Evolutionary conservation across 2,797 vertebrate species (phyloP), one percentile per base, ranked within the genome.

Genomic region (Pangasius djambal): DNA sequence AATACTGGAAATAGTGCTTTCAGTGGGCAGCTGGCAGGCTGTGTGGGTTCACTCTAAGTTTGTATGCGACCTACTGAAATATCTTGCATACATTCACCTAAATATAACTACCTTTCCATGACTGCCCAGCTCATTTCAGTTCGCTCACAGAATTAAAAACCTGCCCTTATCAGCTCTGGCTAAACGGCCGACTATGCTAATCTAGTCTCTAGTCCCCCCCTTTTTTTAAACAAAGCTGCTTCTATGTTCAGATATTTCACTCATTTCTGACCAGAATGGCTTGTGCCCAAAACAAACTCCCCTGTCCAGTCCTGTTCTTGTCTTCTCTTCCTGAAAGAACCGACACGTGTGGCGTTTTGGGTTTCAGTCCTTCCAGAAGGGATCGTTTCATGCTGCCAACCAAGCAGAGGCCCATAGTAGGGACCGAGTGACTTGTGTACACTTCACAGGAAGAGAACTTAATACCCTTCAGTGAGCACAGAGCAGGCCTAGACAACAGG

Each of bases 371-470:
- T 94, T 86, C 91, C 94, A 92, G 5, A 90, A 91, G 88, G 86
- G 90, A 89, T 79, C 31, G 81, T 40, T 86, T 44, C 85, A 92
- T 86, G 89, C 90, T 94, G 94, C 93, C 93, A 94, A 91, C 90
- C 86, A 91, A 92, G 93, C 83, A 92, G 95, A 94, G 95, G 95
- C 95, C 95, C 94, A 92, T 93, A 90, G 90, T 90, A 91, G 96
- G 94, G 95, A n/a, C 90, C 65, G 20, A 83, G 65, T 61, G 83
- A 69, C 72, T 89, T 89, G 75, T 87, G 86, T 88, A 88, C 85
- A 83, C 91, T 87, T 89, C 90, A 87, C 86, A 91, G 92, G 90
- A 92, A 90, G 83, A 91, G 86, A 92, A 92, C 90, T 85, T 89
- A 90, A 92, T 91, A 91, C 89, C 90, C 83, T 90, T 90, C 65